Percentiles rank a stretch among this genome's conserved stretches.
Conservation (phyloP, 2,113 vertebrate genomes). For the Bambusicola thoracicus region DNA sequence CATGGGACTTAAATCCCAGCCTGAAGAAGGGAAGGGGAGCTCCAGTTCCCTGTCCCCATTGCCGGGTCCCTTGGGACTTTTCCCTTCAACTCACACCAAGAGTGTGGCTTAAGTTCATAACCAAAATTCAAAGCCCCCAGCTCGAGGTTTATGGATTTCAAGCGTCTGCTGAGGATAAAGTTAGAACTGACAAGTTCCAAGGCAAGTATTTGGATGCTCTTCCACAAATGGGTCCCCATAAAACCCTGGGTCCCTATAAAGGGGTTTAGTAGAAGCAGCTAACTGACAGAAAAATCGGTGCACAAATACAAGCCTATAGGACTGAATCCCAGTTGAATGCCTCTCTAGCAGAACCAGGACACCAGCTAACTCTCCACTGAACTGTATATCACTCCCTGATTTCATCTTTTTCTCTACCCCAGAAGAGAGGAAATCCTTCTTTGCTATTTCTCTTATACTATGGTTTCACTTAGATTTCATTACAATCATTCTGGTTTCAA, state of each 20-base stretch:
- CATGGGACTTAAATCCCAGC: neutral
- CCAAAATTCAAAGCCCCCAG: conserved; percentile 61
- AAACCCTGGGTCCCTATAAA: conserved; percentile 14
- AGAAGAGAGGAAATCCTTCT: conserved; percentile 21
- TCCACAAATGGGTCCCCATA: conserved; percentile 21
- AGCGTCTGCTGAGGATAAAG: conserved; percentile 50
- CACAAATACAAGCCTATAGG: neutral
- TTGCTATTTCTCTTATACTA: neutral
- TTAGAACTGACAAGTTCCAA: conserved; percentile 48
- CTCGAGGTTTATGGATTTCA: conserved; percentile 55
- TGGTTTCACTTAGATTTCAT: conserved; percentile 10
- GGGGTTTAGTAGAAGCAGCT: conserved; percentile 41
- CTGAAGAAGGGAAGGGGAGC: neutral
- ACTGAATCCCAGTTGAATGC: neutral
- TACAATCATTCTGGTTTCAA: neutral
- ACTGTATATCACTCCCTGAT: neutral
- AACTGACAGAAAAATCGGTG: neutral
- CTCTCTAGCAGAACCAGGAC: neutral
- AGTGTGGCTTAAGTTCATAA: conserved; percentile 50
- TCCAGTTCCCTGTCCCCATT: neutral
- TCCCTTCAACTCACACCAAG: conserved; percentile 55
- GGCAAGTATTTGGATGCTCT: conserved; percentile 59
- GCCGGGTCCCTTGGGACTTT: neutral
- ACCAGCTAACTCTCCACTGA: neutral
- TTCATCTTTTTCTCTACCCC: neutral